phyloP scores from a whole-genome alignment of 2,113 vertebrate species.

The Pelecanoides urinatrix region DNA sequence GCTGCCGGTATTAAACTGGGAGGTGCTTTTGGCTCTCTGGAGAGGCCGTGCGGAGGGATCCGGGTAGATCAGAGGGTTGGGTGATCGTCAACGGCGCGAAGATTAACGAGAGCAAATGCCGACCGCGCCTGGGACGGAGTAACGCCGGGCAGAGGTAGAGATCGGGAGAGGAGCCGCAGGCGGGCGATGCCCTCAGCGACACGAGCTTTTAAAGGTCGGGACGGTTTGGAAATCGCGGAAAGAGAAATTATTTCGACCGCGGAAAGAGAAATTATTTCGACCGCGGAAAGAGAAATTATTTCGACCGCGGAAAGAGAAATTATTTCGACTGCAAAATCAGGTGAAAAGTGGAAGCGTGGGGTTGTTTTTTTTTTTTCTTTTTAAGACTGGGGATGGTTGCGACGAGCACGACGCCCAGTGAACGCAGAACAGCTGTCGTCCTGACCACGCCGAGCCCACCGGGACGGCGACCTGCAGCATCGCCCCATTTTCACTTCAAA shows the following conservation, averaged over 20 bases:
- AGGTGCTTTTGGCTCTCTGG: background rate
- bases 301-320: background rate
- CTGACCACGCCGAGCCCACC: background rate
- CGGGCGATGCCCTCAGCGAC: background rate
- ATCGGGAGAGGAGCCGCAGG: background rate
- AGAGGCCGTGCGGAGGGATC: background rate
- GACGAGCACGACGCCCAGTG: background rate
- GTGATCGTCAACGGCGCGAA: no score
- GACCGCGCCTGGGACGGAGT: no score
- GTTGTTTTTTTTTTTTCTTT: background rate
- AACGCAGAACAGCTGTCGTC: no score
- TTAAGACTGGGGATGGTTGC: background rate
- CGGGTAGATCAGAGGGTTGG: fast-evolving
- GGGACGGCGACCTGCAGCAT: background rate
- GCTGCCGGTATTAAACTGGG: background rate
- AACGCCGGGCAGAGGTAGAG: no score
- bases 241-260: no score
- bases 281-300: background rate
- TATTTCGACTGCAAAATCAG: background rate
- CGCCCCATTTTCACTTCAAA: background rate
- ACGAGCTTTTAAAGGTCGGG: no score
- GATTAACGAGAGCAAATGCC: no score
- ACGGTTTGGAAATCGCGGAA: background rate
- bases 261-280: no score
- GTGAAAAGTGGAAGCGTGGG: background rate